Evolutionary conservation across 2,888 invertebrate genomes (phyloP).

Genomic region (Gnatocerus cornutus): DNA sequence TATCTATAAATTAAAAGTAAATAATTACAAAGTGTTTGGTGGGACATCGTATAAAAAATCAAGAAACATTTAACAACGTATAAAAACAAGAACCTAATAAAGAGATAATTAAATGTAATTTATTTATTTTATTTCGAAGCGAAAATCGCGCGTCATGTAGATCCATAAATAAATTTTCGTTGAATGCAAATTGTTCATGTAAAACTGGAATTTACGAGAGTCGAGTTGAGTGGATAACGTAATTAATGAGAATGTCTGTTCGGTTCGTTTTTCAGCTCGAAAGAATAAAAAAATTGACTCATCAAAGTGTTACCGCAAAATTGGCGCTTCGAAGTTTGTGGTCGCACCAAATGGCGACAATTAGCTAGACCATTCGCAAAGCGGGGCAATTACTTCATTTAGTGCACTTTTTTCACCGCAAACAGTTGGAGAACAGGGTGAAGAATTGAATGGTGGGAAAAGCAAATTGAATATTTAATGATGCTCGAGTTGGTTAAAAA

Average conservation of each 20-base stretch:
- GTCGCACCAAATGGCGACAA: slow-evolving; percentile 24
- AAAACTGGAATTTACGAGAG: slow-evolving; percentile 22
- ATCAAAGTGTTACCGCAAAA: slow-evolving; percentile 14
- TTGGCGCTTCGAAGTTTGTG: slow-evolving; percentile 5
- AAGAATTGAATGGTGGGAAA: slow-evolving; percentile 3
- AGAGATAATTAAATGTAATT: slow-evolving; percentile 14
- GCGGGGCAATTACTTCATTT: slow-evolving; percentile 20
- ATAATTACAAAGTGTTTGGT: slow-evolving; percentile 4
- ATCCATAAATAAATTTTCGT: slow-evolving; percentile 8
- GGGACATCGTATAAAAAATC: neutral
- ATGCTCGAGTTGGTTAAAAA: neutral
- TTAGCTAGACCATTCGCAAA: slow-evolving; percentile 16
- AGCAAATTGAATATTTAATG: slow-evolving; percentile 8
- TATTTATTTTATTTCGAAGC: slow-evolving; percentile 17
- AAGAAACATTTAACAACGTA: neutral
- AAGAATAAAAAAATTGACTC: slow-evolving; percentile 15
- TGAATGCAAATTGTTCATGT: slow-evolving; percentile 22
- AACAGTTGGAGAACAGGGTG: slow-evolving; percentile 15
- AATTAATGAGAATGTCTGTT: slow-evolving; percentile 22
- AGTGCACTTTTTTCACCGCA: slow-evolving; percentile 10
- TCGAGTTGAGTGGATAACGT: slow-evolving; percentile 5
- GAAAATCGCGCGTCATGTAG: slow-evolving; percentile 21
- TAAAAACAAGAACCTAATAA: slow-evolving; percentile 8
- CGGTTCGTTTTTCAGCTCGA: neutral
- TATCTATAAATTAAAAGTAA: slow-evolving; percentile 8